Evolutionary conservation across 2,888 invertebrate genomes (phyloP).

Genomic region (Ichneumoninae sp.): DNA sequence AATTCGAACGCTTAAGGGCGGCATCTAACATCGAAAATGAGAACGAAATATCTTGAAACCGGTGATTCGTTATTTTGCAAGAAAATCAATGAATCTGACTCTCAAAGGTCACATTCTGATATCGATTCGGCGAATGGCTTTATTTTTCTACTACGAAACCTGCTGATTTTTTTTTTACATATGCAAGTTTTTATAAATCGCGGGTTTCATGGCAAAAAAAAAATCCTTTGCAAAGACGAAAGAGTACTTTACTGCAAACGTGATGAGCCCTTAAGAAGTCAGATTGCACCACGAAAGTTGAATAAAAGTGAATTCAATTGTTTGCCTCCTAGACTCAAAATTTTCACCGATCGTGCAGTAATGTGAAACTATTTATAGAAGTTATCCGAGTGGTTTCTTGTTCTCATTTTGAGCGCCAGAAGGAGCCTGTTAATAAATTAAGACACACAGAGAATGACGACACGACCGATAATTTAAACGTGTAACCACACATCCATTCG

Average conservation of each 20-base stretch:
- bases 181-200: neutral
- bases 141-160: neutral
- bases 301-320: too few relatives aligned
- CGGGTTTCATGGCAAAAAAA: neutral
- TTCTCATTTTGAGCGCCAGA: neutral
- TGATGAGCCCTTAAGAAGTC: neutral
- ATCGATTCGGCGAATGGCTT: neutral
- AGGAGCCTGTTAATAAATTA: neutral
- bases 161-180: too few relatives aligned
- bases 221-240: too few relatives aligned
- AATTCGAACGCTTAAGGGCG: slow-evolving; percentile 30
- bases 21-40: neutral
- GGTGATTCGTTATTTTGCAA: neutral
- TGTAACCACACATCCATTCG: slow-evolving; percentile 27
- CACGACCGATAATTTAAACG: slow-evolving; percentile 37
- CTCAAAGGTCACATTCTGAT: neutral
- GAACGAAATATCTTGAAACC: neutral
- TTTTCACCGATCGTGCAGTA: too few relatives aligned
- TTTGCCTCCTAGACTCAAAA: too few relatives aligned
- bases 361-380: too few relatives aligned
- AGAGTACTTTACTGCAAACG: too few relatives aligned
- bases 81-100: neutral
- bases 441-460: slow-evolving; percentile 9
- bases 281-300: neutral
- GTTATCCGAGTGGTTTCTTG: neutral